Percentiles rank a stretch among this genome's conserved stretches.
phyloP scores from a whole-genome alignment of 1,140 invertebrate genomes.

The Procambarus virginalis region DNA sequence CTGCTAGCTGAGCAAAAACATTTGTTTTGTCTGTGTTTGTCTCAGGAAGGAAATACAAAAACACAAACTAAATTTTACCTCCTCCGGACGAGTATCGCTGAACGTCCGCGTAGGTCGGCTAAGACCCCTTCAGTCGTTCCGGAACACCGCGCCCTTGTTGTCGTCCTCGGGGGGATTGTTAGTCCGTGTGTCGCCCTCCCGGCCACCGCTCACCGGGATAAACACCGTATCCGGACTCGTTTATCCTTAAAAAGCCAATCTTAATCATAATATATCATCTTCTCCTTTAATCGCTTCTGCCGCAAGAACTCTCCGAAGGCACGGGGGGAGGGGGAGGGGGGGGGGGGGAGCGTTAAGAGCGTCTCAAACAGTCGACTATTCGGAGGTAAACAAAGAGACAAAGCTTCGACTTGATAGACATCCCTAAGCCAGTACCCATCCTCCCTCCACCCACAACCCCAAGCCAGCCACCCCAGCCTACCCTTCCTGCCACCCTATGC shows the following conservation, averaged over 20 bases:
- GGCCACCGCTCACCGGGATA: conserved; percentile 19
- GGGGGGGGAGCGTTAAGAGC: no score
- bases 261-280: conserved; percentile 38
- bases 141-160: conserved; percentile 45
- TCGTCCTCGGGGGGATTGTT: conserved; percentile 19
- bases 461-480: no score
- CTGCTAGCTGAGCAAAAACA: no score
- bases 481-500: background rate
- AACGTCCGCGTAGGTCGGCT: background rate
- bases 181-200: conserved; percentile 33
- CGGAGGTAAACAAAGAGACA: background rate
- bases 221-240: conserved; percentile 32
- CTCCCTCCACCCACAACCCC: no score
- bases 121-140: conserved; percentile 35
- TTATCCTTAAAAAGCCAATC: conserved; percentile 38
- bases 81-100: background rate
- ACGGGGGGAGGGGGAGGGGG: background rate
- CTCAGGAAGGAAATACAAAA: no score
- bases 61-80: no score
- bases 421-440: no score
- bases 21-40: no score
- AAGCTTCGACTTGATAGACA: background rate
- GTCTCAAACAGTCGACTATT: no score
- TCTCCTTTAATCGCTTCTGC: background rate
- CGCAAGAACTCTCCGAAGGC: background rate